Evolutionary conservation across 2,797 vertebrate species (phyloP).

Genomic region (Melopsittacus undulatus): DNA sequence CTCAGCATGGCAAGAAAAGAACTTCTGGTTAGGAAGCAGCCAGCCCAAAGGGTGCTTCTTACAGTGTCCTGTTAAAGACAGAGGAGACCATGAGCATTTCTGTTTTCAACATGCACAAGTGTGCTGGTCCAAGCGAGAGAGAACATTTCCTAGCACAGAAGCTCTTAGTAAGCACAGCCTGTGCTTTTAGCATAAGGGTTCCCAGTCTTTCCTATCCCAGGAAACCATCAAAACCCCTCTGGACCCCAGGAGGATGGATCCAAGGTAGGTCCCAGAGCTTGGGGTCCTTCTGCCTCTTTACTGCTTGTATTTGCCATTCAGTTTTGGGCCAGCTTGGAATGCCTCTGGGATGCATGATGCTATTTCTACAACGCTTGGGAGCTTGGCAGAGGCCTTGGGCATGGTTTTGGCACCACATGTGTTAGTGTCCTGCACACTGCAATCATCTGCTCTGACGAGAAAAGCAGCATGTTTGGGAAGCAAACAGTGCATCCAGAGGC

Average conservation of each 20-base stretch:
- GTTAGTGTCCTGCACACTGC: background rate
- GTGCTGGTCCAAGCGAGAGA: background rate
- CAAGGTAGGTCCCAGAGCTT: background rate
- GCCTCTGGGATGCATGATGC: background rate
- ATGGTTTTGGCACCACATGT: background rate
- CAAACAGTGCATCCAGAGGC: background rate
- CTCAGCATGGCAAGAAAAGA: background rate
- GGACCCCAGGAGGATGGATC: background rate
- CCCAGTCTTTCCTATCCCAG: background rate
- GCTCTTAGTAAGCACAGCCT: background rate
- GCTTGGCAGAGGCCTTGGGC: rapidly evolving
- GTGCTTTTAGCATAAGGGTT: background rate
- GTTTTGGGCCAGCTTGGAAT: background rate
- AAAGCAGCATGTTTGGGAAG: background rate
- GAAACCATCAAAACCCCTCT: background rate
- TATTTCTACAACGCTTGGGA: background rate
- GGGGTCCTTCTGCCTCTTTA: background rate
- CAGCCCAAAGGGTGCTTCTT: background rate
- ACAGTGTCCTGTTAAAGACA: background rate
- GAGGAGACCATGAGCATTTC: background rate
- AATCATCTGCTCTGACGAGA: background rate
- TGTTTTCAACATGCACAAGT: background rate
- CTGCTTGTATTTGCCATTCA: background rate
- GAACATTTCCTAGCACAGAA: background rate
- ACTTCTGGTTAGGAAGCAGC: background rate